Percentiles rank a stretch among this genome's conserved stretches.
Conservation (phyloP, 2,888 invertebrate genomes). For the Therioaphis trifolii region DNA sequence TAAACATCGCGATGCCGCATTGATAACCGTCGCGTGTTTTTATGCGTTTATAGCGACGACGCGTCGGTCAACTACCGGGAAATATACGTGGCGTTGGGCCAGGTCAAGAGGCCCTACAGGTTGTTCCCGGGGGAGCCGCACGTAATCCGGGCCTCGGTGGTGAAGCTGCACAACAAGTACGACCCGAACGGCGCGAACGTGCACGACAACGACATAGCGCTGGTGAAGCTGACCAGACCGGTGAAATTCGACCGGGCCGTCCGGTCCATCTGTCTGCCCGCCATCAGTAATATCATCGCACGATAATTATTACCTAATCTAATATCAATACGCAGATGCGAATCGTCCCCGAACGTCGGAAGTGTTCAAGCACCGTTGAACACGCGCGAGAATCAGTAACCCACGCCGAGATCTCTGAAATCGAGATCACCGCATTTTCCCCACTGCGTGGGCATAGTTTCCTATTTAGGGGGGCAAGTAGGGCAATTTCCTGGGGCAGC, state of each 20-base stretch:
- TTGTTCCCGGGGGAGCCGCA: background rate
- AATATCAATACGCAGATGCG: too few relatives aligned
- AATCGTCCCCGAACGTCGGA: too few relatives aligned
- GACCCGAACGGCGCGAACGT: background rate
- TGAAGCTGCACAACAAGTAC: conserved; percentile 44
- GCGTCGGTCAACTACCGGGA: conserved; percentile 26
- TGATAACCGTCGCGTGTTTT: too few relatives aligned
- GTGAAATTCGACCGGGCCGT: conserved; percentile 83
- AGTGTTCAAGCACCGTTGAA: too few relatives aligned
- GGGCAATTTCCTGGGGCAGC: too few relatives aligned
- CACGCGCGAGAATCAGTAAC: too few relatives aligned
- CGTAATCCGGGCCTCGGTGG: background rate
- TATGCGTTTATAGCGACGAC: conserved; percentile 19
- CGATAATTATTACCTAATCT: too few relatives aligned
- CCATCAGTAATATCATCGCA: conserved; percentile 74
- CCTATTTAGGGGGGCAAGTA: too few relatives aligned
- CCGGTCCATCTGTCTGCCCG: conserved; percentile 85
- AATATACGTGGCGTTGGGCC: conserved; percentile 16
- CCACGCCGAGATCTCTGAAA: too few relatives aligned
- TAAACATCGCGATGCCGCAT: background rate
- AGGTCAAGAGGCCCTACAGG: conserved; percentile 5
- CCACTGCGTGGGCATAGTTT: too few relatives aligned
- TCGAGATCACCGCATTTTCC: too few relatives aligned
- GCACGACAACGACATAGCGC: conserved; percentile 86
- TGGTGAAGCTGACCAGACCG: conserved; percentile 82